These are phyloP conservation scores for Streptopelia turtur DNA, from an alignment of 2,797 vertebrate genomes.

Conservation along the genomic window DNA sequence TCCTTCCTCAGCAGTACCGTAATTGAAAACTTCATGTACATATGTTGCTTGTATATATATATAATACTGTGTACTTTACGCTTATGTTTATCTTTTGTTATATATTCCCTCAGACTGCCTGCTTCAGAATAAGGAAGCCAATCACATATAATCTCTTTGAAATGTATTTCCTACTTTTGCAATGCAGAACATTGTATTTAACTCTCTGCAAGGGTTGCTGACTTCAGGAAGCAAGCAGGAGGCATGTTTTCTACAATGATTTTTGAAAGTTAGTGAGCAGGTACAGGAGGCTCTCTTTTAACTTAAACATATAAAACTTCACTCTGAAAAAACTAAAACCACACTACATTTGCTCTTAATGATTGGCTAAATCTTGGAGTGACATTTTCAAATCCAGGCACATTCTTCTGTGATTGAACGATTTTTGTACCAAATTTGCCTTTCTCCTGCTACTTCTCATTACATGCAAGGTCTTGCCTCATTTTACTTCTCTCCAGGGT, in stretches of 20 bases:
- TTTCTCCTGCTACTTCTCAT: not conserved
- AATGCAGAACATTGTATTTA: not conserved
- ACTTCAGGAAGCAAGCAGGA: not conserved
- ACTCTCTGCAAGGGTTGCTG: rapidly evolving
- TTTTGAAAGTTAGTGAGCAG: not conserved
- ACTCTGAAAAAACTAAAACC: not conserved
- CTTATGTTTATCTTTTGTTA: not conserved
- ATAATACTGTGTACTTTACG: rapidly evolving
- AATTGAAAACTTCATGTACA: not conserved
- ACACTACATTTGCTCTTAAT: not conserved
- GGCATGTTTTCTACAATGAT: not conserved
- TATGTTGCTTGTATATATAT: not conserved
- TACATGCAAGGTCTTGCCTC: not conserved
- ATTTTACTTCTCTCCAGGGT: not conserved
- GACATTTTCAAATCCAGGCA: not conserved
- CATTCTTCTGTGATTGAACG: not conserved
- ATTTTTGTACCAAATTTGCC: not conserved
- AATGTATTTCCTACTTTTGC: not conserved
- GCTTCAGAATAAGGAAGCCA: not conserved
- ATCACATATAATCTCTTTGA: not conserved
- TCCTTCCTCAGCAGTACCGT: not conserved
- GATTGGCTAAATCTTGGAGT: not conserved
- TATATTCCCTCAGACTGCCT: not conserved
- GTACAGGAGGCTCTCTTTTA: not conserved
- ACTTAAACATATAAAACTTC: not conserved